A percentile compares a stretch with the other conserved stretches of the same genome.
phyloP scores from a whole-genome alignment of 2,888 invertebrate genomes.

The Chrysodeixis includens region DNA sequence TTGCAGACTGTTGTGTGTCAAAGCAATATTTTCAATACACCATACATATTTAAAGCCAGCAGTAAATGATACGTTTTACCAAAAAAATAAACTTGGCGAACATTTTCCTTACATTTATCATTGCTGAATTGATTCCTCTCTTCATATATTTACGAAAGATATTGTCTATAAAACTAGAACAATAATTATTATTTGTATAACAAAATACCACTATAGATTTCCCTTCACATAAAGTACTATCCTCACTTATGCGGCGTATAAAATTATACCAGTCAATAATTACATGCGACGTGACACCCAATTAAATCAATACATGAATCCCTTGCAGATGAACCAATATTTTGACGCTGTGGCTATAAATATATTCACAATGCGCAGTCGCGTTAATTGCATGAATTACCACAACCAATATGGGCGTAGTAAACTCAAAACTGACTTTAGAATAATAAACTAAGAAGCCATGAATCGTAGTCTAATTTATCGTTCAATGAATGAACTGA shows the following conservation, averaged over 20 bases:
- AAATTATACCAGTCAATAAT: not conserved
- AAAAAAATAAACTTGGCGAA: slow-evolving; percentile 32
- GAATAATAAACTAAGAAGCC: not conserved
- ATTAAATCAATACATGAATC: not conserved
- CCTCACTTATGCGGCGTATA: not conserved
- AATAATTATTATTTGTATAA: no score
- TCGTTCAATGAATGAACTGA: not conserved
- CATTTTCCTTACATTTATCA: slow-evolving; percentile 17
- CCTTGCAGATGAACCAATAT: not conserved
- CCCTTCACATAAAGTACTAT: not conserved
- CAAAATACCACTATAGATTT: no score
- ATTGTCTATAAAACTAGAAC: no score
- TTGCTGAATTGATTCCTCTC: no score
- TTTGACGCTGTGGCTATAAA: not conserved
- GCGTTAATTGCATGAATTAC: not conserved
- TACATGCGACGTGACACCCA: not conserved
- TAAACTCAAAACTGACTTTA: not conserved
- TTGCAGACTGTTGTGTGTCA: slow-evolving; percentile 50
- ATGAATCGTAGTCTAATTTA: not conserved
- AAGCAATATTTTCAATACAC: slow-evolving; percentile 11
- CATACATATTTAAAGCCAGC: slow-evolving; percentile 31
- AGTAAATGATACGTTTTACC: slow-evolving; percentile 35
- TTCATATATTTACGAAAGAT: no score
- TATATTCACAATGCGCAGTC: not conserved
- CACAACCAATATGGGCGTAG: not conserved